Evolutionary conservation across 2,113 vertebrate genomes (phyloP).

Genomic region (Dascyllus trimaculatus): DNA sequence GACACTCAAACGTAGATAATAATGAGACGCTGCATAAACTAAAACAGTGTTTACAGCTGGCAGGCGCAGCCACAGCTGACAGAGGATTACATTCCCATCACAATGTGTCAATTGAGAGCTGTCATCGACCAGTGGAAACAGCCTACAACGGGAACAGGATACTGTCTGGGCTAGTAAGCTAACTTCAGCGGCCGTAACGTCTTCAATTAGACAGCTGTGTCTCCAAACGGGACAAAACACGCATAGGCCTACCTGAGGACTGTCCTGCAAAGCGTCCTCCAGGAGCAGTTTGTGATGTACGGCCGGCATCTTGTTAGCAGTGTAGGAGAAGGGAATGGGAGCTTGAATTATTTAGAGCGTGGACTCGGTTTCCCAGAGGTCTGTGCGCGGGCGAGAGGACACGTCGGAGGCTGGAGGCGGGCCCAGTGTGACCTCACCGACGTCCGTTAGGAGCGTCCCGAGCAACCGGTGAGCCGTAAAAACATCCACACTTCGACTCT

Average conservation of each 20-base stretch:
- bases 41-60: background rate
- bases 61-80: background rate
- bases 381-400: slow-evolving; percentile 44
- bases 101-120: slow-evolving; percentile 58
- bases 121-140: slow-evolving; percentile 65
- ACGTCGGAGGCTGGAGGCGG: slow-evolving; percentile 54
- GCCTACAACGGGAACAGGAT: slow-evolving; percentile 35
- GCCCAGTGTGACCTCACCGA: slow-evolving; percentile 39
- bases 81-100: slow-evolving; percentile 28
- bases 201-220: background rate
- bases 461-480: background rate
- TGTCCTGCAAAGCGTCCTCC: slow-evolving; percentile 96
- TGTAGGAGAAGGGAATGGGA: slow-evolving; percentile 49
- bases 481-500: background rate
- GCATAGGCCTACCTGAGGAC: slow-evolving; percentile 91
- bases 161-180: slow-evolving; percentile 33
- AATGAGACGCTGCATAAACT: background rate
- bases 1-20: background rate
- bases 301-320: slow-evolving; percentile 90
- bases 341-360: slow-evolving; percentile 73
- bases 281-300: slow-evolving; percentile 95
- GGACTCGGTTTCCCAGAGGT: slow-evolving; percentile 81
- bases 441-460: background rate
- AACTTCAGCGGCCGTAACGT: slow-evolving; percentile 2
- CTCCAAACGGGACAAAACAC: background rate